Evolutionary conservation across 2,888 invertebrate species (phyloP), one percentile per base, ranked within the genome.

Genomic region (Ophion costatus): DNA sequence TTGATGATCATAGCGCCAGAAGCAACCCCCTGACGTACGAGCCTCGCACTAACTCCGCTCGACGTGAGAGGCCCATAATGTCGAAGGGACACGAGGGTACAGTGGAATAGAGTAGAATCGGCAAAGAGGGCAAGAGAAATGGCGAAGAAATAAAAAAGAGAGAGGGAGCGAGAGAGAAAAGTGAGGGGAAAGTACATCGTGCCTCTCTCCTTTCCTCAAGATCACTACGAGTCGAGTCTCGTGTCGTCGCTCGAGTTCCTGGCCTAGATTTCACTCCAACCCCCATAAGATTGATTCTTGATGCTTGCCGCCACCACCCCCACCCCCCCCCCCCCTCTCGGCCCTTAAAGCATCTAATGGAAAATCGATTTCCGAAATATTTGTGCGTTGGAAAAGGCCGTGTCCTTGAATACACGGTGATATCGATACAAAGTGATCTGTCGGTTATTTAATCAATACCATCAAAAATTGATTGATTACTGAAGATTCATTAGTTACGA

Each of bases 1-100:
- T 75, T 63, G 75, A 73, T 56, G 74, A 33, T 69, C 45, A 57
- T 74, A 74, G 74, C 70, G 79, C 83, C 83, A 79, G 74, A 56
- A 79, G 69, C 74, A 64, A 70, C 29, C 74, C 74, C 79, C 82
- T 69, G 78, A 79, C 82, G 82, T 38, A 45, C 74, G 83, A 79
- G 75, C 38, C 67, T 51, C 78, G 69, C 78, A 79, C 83, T 83
- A 79, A 83, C 79, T 83, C 83, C 63, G 83, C 83, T 75, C 45
- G 69, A 29, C 79, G 42, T 64, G 70, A 75, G 75, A 75, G 78
- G 57, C 69, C 79, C 75, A 64, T 75, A 83, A 83, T 64, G 74
- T 67, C 78, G 74, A 69, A 71, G 78, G 78, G 79, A 70, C 74
- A 57, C 24, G 29, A 38, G 59, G 67, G 7, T 75, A 17, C 11